Evolutionary conservation across 2,113 vertebrate genomes (phyloP), one percentile per base, ranked within the genome.

Genomic region (Gadus macrocephalus): DNA sequence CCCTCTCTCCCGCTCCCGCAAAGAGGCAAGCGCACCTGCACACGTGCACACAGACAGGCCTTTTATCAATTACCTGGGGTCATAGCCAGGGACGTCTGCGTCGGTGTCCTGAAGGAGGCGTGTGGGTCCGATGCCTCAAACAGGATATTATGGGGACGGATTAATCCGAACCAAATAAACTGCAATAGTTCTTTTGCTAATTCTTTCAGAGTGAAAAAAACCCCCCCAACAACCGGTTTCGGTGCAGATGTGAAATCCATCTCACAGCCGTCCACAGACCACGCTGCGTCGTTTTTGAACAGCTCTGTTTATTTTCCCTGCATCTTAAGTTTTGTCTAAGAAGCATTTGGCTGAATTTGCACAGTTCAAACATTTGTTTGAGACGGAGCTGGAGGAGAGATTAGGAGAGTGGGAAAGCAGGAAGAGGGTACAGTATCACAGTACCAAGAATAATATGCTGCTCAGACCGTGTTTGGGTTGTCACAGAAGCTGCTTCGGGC

Each of bases 211-310:
- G 79, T 79, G 15, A 68, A 42, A 76, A 82, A 85, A 84, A 71
- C 55, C n/a, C 5, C 15, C 68, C 38, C 5, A 49, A 49, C 5
- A 49, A 49, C 42, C 42, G 11, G 42, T 14, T 27, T 19, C 15
- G 38, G n/a, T 62, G 71, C 89, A 90, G 86, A 89, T 88, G 89
- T 86, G 66, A 85, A 87, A 89, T 62, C 78, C 62, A 89, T 87
- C 78, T 64, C 49, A n/a, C 42, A 49, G 42, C 1, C 42, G 11
- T 49, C 67, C 0, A 1, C 60, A 53, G 69, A 3, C 1, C 67
- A 62, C 56, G 19, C 77, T 53, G 64, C 78, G 62, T 49, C 42
- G 42, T 49, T 14, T 14, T 70, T 78, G 74, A 71, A 64, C 61
- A 69, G 71, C 56, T 6, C 15, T 72, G 80, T 86, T 87, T 90